Evolutionary conservation across 2,797 vertebrate genomes (phyloP).

Genomic region (Decapterus maruadsi): DNA sequence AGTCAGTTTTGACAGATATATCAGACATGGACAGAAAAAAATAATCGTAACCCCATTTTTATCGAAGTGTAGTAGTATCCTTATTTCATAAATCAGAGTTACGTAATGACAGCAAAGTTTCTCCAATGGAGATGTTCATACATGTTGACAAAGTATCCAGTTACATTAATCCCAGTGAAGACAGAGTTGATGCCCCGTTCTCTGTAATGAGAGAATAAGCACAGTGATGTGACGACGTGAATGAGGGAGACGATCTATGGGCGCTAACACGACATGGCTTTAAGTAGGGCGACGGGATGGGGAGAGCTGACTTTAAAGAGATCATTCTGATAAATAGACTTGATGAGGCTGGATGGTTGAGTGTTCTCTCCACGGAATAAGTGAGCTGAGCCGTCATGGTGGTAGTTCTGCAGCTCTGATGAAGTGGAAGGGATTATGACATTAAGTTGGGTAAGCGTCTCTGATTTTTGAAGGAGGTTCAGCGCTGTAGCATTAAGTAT

Average conservation of each 20-base stretch:
- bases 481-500: conserved; percentile 52
- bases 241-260: conserved; percentile 64
- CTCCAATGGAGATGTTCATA: conserved; percentile 76
- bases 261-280: conserved; percentile 71
- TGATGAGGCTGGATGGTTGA: conserved; percentile 81
- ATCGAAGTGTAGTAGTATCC: conserved; percentile 28
- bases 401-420: conserved; percentile 66
- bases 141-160: conserved; percentile 82
- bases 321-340: conserved; percentile 81
- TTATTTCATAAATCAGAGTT: conserved; percentile 64
- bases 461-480: conserved; percentile 61
- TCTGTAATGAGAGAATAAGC: conserved; percentile 73
- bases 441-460: conserved; percentile 71
- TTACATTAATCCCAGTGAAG: conserved; percentile 75
- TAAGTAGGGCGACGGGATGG: conserved; percentile 80
- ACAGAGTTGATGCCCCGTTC: conserved; percentile 60
- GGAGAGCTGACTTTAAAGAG: conserved; percentile 76
- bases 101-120: conserved; percentile 62
- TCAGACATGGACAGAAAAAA: conserved; percentile 37
- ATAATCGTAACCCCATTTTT: conserved; percentile 43
- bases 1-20: conserved; percentile 40
- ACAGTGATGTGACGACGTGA: conserved; percentile 67
- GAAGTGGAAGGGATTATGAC: conserved; percentile 79
- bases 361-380: conserved; percentile 63
- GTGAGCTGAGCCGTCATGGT: conserved; percentile 70